Evolutionary conservation across 64 coral and sea anemone species (phyloP).

Genomic region (Montipora capricornis): DNA sequence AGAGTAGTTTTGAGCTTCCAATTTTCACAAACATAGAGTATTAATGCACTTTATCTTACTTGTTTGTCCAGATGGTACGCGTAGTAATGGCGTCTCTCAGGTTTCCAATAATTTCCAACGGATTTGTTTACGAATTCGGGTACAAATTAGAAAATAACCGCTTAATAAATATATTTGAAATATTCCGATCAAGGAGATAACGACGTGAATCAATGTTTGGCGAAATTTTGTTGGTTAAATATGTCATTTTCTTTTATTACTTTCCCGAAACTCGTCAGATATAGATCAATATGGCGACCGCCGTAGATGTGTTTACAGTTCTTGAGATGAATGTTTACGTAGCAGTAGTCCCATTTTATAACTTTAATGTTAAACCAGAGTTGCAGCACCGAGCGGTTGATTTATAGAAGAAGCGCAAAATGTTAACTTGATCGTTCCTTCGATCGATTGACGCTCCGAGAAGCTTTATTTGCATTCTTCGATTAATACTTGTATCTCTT

Average conservation of each 20-base stretch:
- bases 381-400: not conserved
- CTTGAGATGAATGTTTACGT: not conserved
- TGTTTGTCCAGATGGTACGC: not conserved
- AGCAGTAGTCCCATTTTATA: not conserved
- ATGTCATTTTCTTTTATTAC: not conserved
- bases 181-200: not conserved
- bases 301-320: slow-evolving; percentile 15
- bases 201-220: not conserved
- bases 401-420: not conserved
- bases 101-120: not conserved
- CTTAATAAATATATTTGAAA: not conserved
- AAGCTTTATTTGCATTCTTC: not conserved
- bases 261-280: not conserved
- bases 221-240: not conserved
- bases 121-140: not conserved
- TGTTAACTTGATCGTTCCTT: not conserved
- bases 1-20: not conserved
- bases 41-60: not conserved
- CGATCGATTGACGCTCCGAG: not conserved
- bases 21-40: not conserved
- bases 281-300: slow-evolving; percentile 4
- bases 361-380: not conserved
- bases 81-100: not conserved
- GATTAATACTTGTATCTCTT: not conserved
- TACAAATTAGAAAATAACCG: not conserved